phyloP scores from a whole-genome alignment of 1,140 invertebrate genomes.

The Planococcus citri region DNA sequence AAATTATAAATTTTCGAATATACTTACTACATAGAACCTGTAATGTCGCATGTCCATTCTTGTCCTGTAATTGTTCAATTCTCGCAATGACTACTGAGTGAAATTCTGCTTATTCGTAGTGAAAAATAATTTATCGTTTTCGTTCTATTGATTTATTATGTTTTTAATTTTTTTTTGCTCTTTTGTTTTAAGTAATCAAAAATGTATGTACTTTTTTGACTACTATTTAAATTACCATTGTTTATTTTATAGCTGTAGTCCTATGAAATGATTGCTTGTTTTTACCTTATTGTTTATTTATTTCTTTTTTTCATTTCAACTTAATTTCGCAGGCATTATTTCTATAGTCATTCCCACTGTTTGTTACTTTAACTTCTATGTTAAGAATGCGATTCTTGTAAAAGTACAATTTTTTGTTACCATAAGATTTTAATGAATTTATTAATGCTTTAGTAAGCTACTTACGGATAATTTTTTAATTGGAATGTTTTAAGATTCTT shows the following conservation, averaged over 20 bases:
- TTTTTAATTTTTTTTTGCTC: not conserved
- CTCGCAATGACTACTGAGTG: not conserved
- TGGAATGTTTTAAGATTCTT: not conserved
- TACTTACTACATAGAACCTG: too few relatives aligned
- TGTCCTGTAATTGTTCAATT: not conserved
- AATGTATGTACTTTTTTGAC: not conserved
- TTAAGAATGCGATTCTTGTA: constrained; percentile 14
- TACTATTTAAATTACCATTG: not conserved
- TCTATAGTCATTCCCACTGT: not conserved
- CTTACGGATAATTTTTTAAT: constrained; percentile 2
- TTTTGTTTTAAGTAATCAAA: not conserved
- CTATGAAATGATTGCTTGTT: not conserved
- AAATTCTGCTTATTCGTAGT: not conserved
- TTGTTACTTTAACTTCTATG: not conserved
- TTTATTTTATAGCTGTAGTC: not conserved
- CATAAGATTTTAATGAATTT: constrained; percentile 3
- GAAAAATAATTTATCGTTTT: not conserved
- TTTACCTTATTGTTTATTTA: not conserved
- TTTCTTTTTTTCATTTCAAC: not conserved
- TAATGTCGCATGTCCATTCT: too few relatives aligned
- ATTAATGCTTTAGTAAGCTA: not conserved
- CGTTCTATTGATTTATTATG: not conserved
- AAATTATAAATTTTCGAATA: too few relatives aligned
- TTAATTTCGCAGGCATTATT: not conserved
- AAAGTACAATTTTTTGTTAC: constrained; percentile 14